Evolutionary conservation across 2,113 vertebrate species (phyloP).

Genomic region (Nipponia nippon): DNA sequence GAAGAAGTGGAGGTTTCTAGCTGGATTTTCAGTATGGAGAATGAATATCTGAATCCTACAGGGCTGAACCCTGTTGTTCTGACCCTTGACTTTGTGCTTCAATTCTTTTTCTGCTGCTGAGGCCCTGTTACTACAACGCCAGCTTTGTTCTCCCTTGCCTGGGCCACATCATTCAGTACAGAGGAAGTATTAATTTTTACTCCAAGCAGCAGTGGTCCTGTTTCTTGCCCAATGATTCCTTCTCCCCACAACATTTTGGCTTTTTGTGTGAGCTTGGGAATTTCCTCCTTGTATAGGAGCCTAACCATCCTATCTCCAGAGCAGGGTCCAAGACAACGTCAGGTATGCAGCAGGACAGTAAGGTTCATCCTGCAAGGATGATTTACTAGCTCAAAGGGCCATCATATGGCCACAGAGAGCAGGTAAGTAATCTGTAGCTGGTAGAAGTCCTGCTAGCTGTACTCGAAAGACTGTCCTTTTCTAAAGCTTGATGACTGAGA

Average conservation of each 20-base stretch:
- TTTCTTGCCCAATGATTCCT: background rate
- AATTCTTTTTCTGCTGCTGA: background rate
- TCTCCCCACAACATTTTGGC: background rate
- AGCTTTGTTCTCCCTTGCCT: background rate
- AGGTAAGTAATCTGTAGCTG: background rate
- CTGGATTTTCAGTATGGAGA: background rate
- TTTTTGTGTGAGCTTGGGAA: background rate
- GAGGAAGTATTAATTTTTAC: background rate
- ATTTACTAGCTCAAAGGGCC: background rate
- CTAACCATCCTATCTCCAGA: background rate
- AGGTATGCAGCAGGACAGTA: background rate
- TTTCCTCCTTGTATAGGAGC: background rate
- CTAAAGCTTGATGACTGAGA: background rate
- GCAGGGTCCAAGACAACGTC: background rate
- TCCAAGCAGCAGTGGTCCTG: background rate
- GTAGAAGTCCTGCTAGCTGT: background rate
- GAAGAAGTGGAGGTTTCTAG: background rate
- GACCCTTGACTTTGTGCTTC: background rate
- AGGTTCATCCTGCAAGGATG: background rate
- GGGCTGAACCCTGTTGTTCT: background rate
- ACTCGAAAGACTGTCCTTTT: background rate
- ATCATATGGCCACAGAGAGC: background rate
- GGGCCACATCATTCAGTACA: background rate
- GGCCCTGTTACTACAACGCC: background rate
- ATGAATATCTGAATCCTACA: background rate